A percentile compares a stretch with the other conserved stretches of the same genome.
These are phyloP conservation scores for Polypterus senegalus DNA, from an alignment of 2,113 vertebrate species.

Conservation along the genomic window DNA sequence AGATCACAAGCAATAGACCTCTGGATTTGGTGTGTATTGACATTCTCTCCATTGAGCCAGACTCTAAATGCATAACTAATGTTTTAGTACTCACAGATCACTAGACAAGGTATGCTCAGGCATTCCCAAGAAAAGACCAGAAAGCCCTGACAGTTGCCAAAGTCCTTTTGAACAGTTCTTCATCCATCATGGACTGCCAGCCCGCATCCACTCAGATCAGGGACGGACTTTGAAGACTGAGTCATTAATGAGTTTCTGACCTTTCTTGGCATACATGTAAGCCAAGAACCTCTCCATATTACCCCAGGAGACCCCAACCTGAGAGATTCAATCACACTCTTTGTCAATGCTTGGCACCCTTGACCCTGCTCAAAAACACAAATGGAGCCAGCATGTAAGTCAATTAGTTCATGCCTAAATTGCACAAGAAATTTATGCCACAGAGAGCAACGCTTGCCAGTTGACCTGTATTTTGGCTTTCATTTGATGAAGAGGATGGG, in stretches of 20 bases:
- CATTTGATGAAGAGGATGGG: background rate
- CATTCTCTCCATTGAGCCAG: slow-evolving; percentile 6
- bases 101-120: slow-evolving; percentile 7
- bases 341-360: background rate
- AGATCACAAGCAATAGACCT: background rate
- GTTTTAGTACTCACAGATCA: slow-evolving; percentile 10
- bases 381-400: too few relatives aligned
- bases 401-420: too few relatives aligned
- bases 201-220: slow-evolving; percentile 6
- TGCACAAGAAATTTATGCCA: too few relatives aligned
- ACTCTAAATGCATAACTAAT: background rate
- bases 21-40: slow-evolving; percentile 13
- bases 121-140: slow-evolving; percentile 5
- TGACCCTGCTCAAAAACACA: too few relatives aligned
- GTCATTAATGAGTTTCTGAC: slow-evolving; percentile 2
- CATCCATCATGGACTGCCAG: slow-evolving; percentile 6
- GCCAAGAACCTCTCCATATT: slow-evolving; percentile 1
- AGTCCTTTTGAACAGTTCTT: slow-evolving; percentile 5
- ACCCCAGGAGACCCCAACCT: slow-evolving; percentile 4
- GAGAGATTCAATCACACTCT: background rate
- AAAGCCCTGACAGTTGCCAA: slow-evolving; percentile 10
- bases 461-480: too few relatives aligned
- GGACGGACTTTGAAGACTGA: slow-evolving; percentile 1
- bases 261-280: slow-evolving; percentile 1
- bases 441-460: too few relatives aligned